Evolutionary conservation across 1,140 invertebrate genomes (phyloP), one percentile per base, ranked within the genome.

Genomic region (Melipona quadrifasciata): DNA sequence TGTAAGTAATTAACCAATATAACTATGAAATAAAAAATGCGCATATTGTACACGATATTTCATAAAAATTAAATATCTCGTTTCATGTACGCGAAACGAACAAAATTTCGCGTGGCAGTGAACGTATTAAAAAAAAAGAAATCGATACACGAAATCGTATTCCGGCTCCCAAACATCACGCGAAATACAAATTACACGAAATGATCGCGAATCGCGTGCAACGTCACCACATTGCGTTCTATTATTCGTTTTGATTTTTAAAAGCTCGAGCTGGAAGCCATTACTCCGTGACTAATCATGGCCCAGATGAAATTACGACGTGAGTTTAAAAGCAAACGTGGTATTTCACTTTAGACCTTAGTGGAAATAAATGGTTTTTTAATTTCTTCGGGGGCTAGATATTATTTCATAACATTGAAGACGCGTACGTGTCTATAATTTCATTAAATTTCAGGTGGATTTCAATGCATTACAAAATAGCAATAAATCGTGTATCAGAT

Each of bases 121-220:
- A 6, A 47, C 39, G 39, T 47, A 47, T 47, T 47, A 53, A 53
- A 53, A 53, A 53, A 53, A 53, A 53, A 53, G 51, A 67, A 39
- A 80, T 80, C 77, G 39, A 80, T 80, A 55, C 21, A 21, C 21
- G 65, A 70, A 68, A 39, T 68, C 67, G 67, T 34, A 31, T 11
- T 1, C 34, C 10, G 34, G 8, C 17, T 1, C 21, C 31, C 6
- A 39, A 68, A 55, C 64, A 16, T 27, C 64, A 67, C 64, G 64
- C 64, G 64, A 79, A 39, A 79, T 55, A 24, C n/a, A 68, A 79
- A 79, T 79, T 55, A n/a, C 51, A 12, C 11, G 1, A 19, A 79
- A 67, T 34, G 19, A 67, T 68, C 14, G 27, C 8, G n/a, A n/a
- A 11, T 68, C 21, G 64, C 27, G 39, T 76, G 74, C 74, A 39